These are phyloP conservation scores for Microtus oregoni DNA, from an alignment of 2,113 vertebrate genomes.

Conservation along the genomic window DNA sequence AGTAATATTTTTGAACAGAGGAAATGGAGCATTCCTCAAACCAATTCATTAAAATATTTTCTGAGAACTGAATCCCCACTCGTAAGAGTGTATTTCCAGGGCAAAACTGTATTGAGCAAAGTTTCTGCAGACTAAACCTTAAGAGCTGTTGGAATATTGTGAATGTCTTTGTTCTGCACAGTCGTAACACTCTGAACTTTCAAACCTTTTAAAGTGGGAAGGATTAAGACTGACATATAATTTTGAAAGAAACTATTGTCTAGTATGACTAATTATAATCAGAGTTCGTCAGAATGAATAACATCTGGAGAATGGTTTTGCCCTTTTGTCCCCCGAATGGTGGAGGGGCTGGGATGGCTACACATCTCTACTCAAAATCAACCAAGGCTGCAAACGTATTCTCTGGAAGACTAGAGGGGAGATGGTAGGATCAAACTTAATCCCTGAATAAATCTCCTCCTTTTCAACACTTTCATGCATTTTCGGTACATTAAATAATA, in stretches of 20 bases:
- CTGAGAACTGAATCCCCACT: neutral
- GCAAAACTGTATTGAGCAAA: neutral
- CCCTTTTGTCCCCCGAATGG: conserved; percentile 59
- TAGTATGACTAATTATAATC: conserved; percentile 77
- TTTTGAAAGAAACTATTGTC: conserved; percentile 75
- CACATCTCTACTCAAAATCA: conserved; percentile 46
- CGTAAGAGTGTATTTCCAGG: conserved; percentile 42
- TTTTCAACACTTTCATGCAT: neutral
- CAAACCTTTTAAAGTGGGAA: conserved; percentile 74
- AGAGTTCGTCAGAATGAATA: conserved; percentile 77
- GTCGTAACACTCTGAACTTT: conserved; percentile 70
- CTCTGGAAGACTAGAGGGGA: conserved; percentile 16
- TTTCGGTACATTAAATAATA: neutral
- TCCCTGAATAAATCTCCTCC: neutral
- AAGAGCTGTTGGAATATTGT: conserved; percentile 53
- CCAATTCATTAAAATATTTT: neutral
- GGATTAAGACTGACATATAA: conserved; percentile 64
- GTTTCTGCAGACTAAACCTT: conserved; percentile 63
- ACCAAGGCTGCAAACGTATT: conserved; percentile 15
- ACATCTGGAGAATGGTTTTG: conserved; percentile 66
- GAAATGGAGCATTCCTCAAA: neutral
- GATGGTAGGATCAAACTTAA: conserved; percentile 35
- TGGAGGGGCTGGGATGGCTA: conserved; percentile 33
- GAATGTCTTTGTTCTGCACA: conserved; percentile 63
- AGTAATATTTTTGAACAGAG: neutral